Evolutionary conservation across 2,888 invertebrate genomes (phyloP), one percentile per base, ranked within the genome.

Genomic region (Nematopogon swammerdamellus): DNA sequence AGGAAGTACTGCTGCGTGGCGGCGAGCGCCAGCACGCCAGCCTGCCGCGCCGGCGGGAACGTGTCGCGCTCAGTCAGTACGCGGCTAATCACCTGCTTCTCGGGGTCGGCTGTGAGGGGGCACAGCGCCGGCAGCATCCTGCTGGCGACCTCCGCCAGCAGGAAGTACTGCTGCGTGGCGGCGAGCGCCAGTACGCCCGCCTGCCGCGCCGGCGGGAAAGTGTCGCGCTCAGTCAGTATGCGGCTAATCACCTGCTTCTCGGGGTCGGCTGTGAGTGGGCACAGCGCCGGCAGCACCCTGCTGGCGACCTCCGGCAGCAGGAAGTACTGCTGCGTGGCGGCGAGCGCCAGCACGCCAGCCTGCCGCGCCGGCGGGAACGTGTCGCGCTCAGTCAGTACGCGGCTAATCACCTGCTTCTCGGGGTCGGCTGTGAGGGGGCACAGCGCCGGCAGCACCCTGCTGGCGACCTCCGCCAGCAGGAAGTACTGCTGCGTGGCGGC

Each of bases 1-100:
- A 94, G 77, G 76, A 95, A 98, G 80, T 96, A 99, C 70, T 93
- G 95, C 64, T 97, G 95, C 0, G 97, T 98, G 25, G 97, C 96
- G 1, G 96, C 95, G 57, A 99, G 81, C 1, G 97, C 99, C 50
- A 98, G 72, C 14, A 98, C 89, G 30, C 97, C 95, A 54, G 83
- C 82, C 52, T 80, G 80, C 42, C 96, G 76, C 8, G 97, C 95
- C 1, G 98, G 97, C 8, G 97, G 94, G 80, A 98, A 99, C 0
- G n/a, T n/a, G n/a, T n/a, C n/a, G n/a, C n/a, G n/a, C n/a, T n/a
- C n/a, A n/a, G n/a, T n/a, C n/a, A n/a, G n/a, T n/a, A n/a, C n/a
- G n/a, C n/a, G n/a, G n/a, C n/a, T n/a, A n/a, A n/a, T 18, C 29
- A 71, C 79, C 69, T 80, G 80, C 72, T 97, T 96, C 63, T 98